phyloP scores from a whole-genome alignment of 1,140 invertebrate species.

The Mya arenaria region DNA sequence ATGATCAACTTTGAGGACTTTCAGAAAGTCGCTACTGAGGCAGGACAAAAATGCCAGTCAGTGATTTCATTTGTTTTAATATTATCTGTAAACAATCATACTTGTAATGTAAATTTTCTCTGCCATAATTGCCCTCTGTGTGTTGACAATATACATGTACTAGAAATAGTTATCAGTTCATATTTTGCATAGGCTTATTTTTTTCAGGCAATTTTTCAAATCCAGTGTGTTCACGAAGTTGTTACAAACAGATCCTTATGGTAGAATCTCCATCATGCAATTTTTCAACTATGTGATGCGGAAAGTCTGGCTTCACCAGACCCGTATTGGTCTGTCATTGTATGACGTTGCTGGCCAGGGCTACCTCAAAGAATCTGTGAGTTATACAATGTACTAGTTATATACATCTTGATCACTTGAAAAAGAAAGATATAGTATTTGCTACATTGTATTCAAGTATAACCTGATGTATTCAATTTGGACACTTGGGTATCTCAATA shows the following conservation, averaged over 20 bases:
- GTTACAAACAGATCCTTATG: conserved; percentile 91
- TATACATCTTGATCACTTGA: too few relatives aligned
- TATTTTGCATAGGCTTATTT: too few relatives aligned
- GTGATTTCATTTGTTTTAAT: too few relatives aligned
- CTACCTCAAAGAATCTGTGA: conserved; percentile 91
- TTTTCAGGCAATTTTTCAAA: conserved; percentile 88
- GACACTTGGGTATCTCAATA: too few relatives aligned
- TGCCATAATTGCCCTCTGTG: too few relatives aligned
- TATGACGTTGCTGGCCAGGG: conserved; percentile 97
- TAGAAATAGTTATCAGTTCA: too few relatives aligned
- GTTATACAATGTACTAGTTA: too few relatives aligned
- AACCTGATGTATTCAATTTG: not conserved
- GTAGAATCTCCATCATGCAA: conserved; percentile 85
- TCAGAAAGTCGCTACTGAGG: conserved; percentile 86
- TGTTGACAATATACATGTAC: too few relatives aligned
- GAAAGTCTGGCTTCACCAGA: conserved; percentile 96
- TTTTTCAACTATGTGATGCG: conserved; percentile 98
- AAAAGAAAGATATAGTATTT: too few relatives aligned
- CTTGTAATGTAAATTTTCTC: too few relatives aligned
- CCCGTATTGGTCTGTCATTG: conserved; percentile 93
- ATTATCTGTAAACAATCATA: too few relatives aligned
- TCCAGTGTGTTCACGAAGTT: conserved; percentile 93
- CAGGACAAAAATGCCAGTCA: conserved; percentile 87
- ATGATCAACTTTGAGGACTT: conserved; percentile 94
- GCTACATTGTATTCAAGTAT: too few relatives aligned